phyloP scores from a whole-genome alignment of 2,888 invertebrate genomes.

The Parnassius glacialis region DNA sequence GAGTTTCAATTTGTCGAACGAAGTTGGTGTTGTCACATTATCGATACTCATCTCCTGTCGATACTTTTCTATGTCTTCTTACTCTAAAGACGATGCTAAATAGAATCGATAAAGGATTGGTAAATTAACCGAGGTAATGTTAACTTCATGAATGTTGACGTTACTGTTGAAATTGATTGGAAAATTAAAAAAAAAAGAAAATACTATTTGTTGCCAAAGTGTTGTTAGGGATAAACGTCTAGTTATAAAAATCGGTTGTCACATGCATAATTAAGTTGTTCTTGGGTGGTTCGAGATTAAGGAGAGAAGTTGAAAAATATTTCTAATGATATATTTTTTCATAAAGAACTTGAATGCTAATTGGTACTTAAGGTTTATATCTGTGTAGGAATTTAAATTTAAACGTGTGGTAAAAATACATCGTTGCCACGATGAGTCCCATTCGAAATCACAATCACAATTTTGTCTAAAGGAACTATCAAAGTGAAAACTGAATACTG shows the following conservation, averaged over 20 bases:
- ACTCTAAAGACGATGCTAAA: conserved; percentile 62
- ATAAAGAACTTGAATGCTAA: conserved; percentile 78
- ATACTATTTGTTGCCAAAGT: conserved; percentile 81
- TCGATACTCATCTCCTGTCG: conserved; percentile 56
- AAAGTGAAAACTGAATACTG: neutral
- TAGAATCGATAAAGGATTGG: conserved; percentile 52
- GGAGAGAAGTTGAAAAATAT: conserved; percentile 78
- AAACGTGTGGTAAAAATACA: conserved; percentile 71
- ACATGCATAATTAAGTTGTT: conserved; percentile 79
- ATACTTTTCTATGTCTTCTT: conserved; percentile 67
- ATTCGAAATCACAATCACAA: neutral
- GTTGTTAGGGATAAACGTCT: conserved; percentile 77
- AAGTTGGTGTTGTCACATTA: conserved; percentile 40
- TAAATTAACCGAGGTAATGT: conserved; percentile 58
- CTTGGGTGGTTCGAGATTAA: conserved; percentile 76
- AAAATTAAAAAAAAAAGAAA: conserved; percentile 49
- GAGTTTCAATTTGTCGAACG: conserved; percentile 46
- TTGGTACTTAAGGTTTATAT: conserved; percentile 78
- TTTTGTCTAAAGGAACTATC: neutral
- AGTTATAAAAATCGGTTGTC: conserved; percentile 79
- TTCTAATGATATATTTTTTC: conserved; percentile 81
- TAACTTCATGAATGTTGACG: conserved; percentile 61
- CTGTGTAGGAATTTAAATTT: conserved; percentile 76
- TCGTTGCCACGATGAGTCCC: conserved; percentile 56
- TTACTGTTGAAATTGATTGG: conserved; percentile 65